Evolutionary conservation across 2,113 vertebrate species (phyloP), one percentile per base, ranked within the genome.

Genomic region (Podiceps cristatus): DNA sequence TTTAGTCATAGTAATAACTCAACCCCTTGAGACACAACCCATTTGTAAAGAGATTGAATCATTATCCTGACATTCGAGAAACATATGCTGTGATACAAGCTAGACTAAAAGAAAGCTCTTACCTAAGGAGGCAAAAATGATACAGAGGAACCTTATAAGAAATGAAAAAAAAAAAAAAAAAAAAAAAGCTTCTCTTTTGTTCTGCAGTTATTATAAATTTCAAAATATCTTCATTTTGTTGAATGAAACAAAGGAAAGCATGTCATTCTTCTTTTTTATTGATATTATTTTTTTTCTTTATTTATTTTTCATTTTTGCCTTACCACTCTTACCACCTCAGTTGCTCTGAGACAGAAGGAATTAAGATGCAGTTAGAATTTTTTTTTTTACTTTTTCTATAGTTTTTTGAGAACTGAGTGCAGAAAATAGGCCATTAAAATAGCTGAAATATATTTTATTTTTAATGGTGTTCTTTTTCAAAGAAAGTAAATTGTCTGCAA

Each of bases 1-100:
- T 91, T 88, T 71, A 90, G 71, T 95, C 92, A 83, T 13, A 83
- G 37, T 45, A 92, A 83, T 96, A 96, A 82, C 11, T 90, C 84
- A 87, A 44, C 23, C 40, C 13, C 24, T 35, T 76, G 63, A 88
- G 42, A 82, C 42, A 80, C 9, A 85, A 66, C 10, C 22, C 13
- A 9, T 93, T 92, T 88, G 9, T 69, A 73, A 87, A 86, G 77
- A 78, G 17, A 76, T 44, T 73, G 53, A 88, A 59, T 92, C 62
- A 94, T 92, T 90, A 66, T 25, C 42, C 33, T 79, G 64, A 92
- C 42, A 59, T 76, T 88, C 0, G 0, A 86, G 62, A 83, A 88
- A 73, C 31, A 37, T 64, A 85, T 63, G 14, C 27, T 81, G 23
- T 81, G 24, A 44, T 45, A 89, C 11, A 15, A 67, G 23, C 35